These are phyloP conservation scores for Acanthiza pusilla DNA, from an alignment of 2,797 vertebrate species.

Conservation along the genomic window DNA sequence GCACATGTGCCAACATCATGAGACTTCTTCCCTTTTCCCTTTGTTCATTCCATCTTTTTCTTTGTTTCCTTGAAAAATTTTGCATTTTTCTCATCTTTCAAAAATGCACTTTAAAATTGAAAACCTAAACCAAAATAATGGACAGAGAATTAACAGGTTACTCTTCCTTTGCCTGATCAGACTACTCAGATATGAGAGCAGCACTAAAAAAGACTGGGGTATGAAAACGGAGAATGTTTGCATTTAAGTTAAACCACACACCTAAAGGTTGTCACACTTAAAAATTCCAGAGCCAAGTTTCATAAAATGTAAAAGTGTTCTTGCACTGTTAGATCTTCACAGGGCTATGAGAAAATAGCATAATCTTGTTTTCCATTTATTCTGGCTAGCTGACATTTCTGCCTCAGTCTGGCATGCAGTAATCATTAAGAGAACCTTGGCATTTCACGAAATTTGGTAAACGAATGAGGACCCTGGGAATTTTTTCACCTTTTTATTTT, in stretches of 20 bases:
- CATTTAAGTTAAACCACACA: neutral
- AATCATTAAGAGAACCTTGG: neutral
- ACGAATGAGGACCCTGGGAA: neutral
- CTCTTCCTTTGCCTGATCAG: neutral
- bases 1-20: neutral
- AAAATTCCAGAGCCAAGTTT: neutral
- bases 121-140: neutral
- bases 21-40: neutral
- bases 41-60: neutral
- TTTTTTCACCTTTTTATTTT: neutral
- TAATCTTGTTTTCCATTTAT: constrained; percentile 31
- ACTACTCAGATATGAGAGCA: neutral
- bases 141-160: neutral
- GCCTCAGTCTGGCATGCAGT: neutral
- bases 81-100: neutral
- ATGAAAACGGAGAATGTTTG: neutral
- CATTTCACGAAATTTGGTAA: constrained; percentile 16
- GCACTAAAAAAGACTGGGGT: neutral
- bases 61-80: neutral
- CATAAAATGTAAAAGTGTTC: neutral
- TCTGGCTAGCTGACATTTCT: constrained; percentile 1
- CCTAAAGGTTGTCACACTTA: neutral
- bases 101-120: neutral
- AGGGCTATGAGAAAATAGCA: neutral
- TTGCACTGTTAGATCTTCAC: neutral